Percentiles rank a stretch among this genome's conserved stretches.
Evolutionary conservation across 2,113 vertebrate genomes (phyloP).

Genomic region (Coryphaenoides rupestris): DNA sequence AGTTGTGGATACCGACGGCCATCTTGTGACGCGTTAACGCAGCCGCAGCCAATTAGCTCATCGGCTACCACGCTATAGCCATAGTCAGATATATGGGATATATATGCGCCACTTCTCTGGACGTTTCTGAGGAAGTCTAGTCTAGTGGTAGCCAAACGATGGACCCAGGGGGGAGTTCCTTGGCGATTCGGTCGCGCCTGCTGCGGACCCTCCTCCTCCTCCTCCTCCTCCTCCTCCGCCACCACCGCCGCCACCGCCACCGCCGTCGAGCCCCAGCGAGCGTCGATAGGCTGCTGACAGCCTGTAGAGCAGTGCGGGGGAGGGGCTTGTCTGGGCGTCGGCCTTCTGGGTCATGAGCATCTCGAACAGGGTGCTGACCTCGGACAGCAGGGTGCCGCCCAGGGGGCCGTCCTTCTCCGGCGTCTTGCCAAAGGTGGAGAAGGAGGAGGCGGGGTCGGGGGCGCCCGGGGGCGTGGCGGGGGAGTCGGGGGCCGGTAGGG

Average conservation of each 20-base stretch:
- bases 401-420: constrained; percentile 69
- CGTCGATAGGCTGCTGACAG: constrained; percentile 81
- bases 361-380: constrained; percentile 92
- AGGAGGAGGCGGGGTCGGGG: constrained; percentile 76
- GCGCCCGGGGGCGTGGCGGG: constrained; percentile 30
- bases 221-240: neutral
- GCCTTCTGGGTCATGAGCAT: constrained; percentile 86
- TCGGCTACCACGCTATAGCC: too few species aligned
- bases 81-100: too few species aligned
- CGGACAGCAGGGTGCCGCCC: constrained; percentile 82
- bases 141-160: too few species aligned
- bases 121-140: too few species aligned
- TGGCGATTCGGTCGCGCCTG: neutral
- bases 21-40: too few species aligned
- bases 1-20: too few species aligned
- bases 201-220: neutral
- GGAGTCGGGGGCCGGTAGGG: constrained; percentile 47
- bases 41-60: too few species aligned
- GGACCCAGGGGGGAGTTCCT: constrained; percentile 20
- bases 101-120: too few species aligned
- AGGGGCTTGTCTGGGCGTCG: constrained; percentile 67
- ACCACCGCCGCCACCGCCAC: neutral
- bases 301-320: constrained; percentile 80
- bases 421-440: constrained; percentile 89
- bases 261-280: constrained; percentile 73